Evolutionary conservation across 2,113 vertebrate genomes (phyloP).

Genomic region (Brachirus orientalis): DNA sequence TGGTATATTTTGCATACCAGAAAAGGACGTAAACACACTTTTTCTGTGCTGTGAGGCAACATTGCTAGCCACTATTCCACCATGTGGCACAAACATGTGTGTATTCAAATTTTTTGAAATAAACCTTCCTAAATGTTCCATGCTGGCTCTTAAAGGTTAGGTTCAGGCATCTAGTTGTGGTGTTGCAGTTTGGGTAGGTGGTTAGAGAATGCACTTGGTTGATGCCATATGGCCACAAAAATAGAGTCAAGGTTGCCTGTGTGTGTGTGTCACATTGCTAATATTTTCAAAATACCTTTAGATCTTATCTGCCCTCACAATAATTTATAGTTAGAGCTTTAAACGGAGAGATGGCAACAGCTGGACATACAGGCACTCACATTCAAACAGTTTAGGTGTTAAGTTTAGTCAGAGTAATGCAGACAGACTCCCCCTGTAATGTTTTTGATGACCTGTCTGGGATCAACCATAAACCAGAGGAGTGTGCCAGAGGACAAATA

Average conservation of each 20-base stretch:
- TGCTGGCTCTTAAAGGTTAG: too few relatives aligned
- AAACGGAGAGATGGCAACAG: conserved; percentile 38
- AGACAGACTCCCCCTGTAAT: conserved; percentile 44
- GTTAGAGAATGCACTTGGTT: neutral
- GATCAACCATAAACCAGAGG: conserved; percentile 10
- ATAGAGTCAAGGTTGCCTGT: neutral
- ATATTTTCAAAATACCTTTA: conserved; percentile 26
- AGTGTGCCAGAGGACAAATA: neutral
- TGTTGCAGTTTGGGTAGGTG: neutral
- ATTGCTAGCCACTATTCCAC: too few relatives aligned
- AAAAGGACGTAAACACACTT: too few relatives aligned
- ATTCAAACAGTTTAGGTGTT: conserved; percentile 19
- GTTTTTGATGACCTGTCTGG: conserved; percentile 39
- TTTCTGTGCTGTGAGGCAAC: too few relatives aligned
- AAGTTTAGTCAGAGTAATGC: conserved; percentile 33
- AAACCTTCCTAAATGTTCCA: too few relatives aligned
- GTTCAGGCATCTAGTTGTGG: too few relatives aligned
- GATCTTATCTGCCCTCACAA: conserved; percentile 24
- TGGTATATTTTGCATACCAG: too few relatives aligned
- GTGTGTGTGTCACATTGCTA: conserved; percentile 32
- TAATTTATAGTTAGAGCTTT: conserved; percentile 33
- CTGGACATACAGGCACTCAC: conserved; percentile 14
- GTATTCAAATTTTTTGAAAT: too few relatives aligned
- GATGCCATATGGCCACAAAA: neutral
- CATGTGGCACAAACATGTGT: too few relatives aligned